phyloP scores from a whole-genome alignment of 2,113 vertebrate genomes.

The Mastomys natalensis region DNA sequence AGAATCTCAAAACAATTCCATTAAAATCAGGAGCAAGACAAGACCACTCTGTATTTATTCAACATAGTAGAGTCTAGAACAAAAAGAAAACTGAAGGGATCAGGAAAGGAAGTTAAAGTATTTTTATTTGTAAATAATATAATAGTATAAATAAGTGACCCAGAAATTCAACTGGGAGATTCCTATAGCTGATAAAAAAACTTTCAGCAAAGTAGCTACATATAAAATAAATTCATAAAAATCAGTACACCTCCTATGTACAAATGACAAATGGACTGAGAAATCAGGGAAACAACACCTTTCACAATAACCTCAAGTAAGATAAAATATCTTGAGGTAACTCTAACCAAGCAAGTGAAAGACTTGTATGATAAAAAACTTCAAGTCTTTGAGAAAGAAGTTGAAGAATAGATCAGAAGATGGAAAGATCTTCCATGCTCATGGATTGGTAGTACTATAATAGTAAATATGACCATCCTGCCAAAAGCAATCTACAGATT shows the following conservation, averaged over 20 bases:
- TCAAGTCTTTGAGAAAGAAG: background rate
- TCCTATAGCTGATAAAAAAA: background rate
- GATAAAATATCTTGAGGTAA: background rate
- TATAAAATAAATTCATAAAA: background rate
- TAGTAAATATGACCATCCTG: background rate
- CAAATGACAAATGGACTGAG: background rate
- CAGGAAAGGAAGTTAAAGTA: background rate
- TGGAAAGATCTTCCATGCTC: background rate
- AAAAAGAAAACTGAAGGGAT: background rate
- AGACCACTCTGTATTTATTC: background rate
- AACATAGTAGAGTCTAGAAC: background rate
- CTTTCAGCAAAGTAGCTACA: background rate
- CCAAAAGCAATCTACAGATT: background rate
- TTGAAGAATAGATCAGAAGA: background rate
- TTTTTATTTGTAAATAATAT: background rate
- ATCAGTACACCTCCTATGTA: background rate
- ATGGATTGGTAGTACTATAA: background rate
- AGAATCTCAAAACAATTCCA: background rate
- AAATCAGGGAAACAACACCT: background rate
- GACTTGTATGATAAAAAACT: background rate
- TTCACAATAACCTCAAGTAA: background rate
- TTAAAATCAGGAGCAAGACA: background rate
- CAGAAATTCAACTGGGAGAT: background rate
- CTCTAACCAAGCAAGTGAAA: background rate
- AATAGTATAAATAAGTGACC: background rate